Evolutionary conservation across 1,140 invertebrate species (phyloP).

Genomic region (Ceratina japonica): DNA sequence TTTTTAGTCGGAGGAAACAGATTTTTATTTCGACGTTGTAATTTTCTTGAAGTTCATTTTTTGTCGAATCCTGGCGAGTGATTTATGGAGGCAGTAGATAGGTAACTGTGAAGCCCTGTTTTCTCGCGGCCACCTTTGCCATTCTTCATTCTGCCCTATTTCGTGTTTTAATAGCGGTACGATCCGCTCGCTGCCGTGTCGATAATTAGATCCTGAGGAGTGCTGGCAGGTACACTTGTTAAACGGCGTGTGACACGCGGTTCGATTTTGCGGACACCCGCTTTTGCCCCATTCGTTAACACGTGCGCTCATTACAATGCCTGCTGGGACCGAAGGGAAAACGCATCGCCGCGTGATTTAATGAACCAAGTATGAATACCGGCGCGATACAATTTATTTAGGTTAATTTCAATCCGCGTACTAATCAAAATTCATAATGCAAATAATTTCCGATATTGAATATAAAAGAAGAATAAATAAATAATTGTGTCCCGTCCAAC

Average conservation of each 20-base stretch:
- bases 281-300: not conserved
- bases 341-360: too few species aligned
- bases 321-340: too few species aligned
- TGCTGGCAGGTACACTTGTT: not conserved
- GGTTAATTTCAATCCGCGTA: not conserved
- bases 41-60: too few species aligned
- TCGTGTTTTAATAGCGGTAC: slow-evolving; percentile 14
- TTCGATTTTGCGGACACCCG: not conserved
- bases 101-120: too few species aligned
- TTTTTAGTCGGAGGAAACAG: too few species aligned
- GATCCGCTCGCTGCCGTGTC: not conserved
- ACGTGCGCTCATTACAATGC: not conserved
- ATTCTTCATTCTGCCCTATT: slow-evolving; percentile 41
- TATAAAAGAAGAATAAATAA: too few species aligned
- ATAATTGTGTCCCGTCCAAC: too few species aligned
- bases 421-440: too few species aligned
- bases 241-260: not conserved
- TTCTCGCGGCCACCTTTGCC: not conserved
- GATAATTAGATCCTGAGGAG: not conserved
- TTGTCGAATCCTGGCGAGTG: too few species aligned
- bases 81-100: too few species aligned
- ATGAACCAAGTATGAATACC: not conserved
- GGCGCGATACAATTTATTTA: not conserved
- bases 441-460: too few species aligned
- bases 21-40: too few species aligned